Evolutionary conservation across 2,888 invertebrate genomes (phyloP), one percentile per base, ranked within the genome.

Genomic region (Drosophila paramelanica): DNA sequence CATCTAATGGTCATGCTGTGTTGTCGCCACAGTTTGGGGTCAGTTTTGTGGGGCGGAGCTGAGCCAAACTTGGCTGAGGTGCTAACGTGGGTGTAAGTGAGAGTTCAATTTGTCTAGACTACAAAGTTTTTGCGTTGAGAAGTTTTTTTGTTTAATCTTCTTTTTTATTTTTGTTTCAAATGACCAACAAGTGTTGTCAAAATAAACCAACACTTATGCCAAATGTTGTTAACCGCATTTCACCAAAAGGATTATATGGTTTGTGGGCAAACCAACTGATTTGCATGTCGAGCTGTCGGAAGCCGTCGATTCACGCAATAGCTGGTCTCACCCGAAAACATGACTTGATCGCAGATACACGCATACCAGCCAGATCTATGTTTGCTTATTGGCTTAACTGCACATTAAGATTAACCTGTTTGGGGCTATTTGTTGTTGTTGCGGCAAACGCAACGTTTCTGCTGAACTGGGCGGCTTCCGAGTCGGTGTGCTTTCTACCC

Each of bases 241-340:
- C 39, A 45, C 33, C 31, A 56, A 36, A 39, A 67, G 51, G 53
- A 64, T 64, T 64, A 67, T 38, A 7, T 51, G 27, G 36, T 33
- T 27, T 56, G 52, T 51, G 23, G 39, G 38, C 13, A 42, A 42
- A 77, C 31, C 31, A 88, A 46, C 69, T 72, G 72, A 86, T 83
- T 83, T 88, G 78, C 87, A 88, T 88, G 84, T 74, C 87, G 80
- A 77, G 69, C 78, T 88, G 83, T 77, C 83, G 83, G 83, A 83
- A 83, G 87, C 72, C 43, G 52, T 65, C 52, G 60, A 67, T 77
- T 80, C 89, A 82, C 84, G 82, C 88, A 88, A 82, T 82, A 68
- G 43, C 31, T 67, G 42, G n/a, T 23, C 20, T 53, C 68, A 43
- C 46, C 38, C 59, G 23, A 60, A 76, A 68, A 74, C 81, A 78